Evolutionary conservation across 2,113 vertebrate genomes (phyloP).

Genomic region (Hydrolagus affinis): DNA sequence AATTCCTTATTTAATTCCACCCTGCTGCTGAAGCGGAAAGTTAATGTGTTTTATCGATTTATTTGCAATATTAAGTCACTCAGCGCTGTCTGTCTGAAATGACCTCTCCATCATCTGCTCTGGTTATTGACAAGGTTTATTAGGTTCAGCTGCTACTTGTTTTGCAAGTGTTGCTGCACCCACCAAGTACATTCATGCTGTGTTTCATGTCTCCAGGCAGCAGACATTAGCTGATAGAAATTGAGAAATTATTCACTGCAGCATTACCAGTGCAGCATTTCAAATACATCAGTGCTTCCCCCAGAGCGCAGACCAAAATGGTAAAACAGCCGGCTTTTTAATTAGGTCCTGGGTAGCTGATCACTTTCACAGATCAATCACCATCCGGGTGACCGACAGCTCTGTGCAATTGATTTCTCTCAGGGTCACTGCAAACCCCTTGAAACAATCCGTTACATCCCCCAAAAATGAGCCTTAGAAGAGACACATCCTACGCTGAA

Average conservation of each 20-base stretch:
- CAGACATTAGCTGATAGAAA: neutral
- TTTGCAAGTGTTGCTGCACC: neutral
- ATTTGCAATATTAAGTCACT: slow-evolving; percentile 36
- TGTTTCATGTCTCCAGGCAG: neutral
- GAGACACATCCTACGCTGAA: neutral
- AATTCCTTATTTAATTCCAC: neutral
- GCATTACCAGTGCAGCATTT: neutral
- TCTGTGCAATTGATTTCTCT: neutral
- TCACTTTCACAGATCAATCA: neutral
- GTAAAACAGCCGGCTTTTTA: neutral
- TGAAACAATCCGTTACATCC: too few species aligned
- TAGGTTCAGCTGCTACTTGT: slow-evolving; percentile 37
- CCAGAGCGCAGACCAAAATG: neutral
- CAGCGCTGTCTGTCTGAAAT: slow-evolving; percentile 37
- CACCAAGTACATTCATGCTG: neutral
- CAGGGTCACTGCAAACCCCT: too few species aligned
- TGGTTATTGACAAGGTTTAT: slow-evolving; percentile 38
- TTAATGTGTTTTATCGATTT: slow-evolving; percentile 38
- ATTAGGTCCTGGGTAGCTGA: neutral
- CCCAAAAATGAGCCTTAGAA: too few species aligned
- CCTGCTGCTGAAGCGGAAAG: neutral
- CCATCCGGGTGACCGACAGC: neutral
- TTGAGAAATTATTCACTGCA: neutral
- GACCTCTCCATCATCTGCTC: slow-evolving; percentile 38
- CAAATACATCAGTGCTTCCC: neutral